phyloP scores from a whole-genome alignment of 2,888 invertebrate genomes.

The Amblyteles armatorius region DNA sequence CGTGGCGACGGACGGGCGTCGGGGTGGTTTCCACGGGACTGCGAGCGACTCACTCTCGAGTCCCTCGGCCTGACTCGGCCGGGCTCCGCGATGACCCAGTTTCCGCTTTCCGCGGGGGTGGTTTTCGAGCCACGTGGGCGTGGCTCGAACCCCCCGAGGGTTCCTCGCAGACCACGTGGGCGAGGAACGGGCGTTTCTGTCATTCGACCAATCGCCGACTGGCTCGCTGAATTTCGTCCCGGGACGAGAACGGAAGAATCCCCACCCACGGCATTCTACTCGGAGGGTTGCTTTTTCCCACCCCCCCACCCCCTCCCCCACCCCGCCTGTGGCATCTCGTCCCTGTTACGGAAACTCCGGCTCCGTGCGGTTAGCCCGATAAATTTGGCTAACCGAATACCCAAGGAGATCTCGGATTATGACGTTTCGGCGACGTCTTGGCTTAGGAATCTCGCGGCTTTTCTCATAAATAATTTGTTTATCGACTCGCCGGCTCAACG shows the following conservation, averaged over 20 bases:
- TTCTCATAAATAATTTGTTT: constrained; percentile 41
- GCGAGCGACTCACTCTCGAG: constrained; percentile 74
- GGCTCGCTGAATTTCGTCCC: constrained; percentile 1
- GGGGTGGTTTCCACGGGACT: constrained; percentile 83
- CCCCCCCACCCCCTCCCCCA: neutral
- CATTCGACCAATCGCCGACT: constrained; percentile 71
- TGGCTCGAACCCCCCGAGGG: constrained; percentile 40
- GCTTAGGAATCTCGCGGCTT: neutral
- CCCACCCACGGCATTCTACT: neutral
- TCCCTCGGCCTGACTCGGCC: constrained; percentile 65
- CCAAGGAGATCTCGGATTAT: constrained; percentile 46
- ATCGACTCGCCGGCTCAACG: neutral
- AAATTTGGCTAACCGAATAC: constrained; percentile 64
- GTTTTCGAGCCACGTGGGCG: constrained; percentile 75
- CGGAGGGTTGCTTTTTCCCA: neutral
- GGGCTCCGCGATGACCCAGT: constrained; percentile 79
- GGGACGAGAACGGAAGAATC: neutral
- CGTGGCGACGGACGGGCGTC: constrained; percentile 78
- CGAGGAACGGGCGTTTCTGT: constrained; percentile 75
- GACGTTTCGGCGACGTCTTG: constrained; percentile 49
- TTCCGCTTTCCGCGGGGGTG: constrained; percentile 75
- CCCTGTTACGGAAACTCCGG: constrained; percentile 14
- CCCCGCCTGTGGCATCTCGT: neutral
- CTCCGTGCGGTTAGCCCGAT: constrained; percentile 55
- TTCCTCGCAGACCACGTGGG: constrained; percentile 67